Evolutionary conservation across 2,797 vertebrate species (phyloP).

Genomic region (Rhyacichthys aspro): DNA sequence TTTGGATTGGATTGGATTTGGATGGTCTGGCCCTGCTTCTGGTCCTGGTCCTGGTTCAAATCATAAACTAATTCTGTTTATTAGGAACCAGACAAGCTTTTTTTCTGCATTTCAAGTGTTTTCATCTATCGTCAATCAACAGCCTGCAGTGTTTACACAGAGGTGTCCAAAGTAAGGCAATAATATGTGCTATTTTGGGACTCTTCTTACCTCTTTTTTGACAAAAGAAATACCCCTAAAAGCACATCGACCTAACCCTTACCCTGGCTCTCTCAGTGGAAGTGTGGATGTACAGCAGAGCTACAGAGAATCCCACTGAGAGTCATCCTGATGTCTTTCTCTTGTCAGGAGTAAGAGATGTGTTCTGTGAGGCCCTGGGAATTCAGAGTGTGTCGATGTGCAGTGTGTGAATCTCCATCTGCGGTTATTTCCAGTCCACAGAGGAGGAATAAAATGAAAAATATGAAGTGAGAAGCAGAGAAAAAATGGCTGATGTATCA

Average conservation of each 20-base stretch:
- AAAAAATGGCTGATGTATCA: slow-evolving; percentile 49
- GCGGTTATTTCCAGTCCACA: slow-evolving; percentile 53
- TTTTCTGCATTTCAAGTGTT: too few relatives aligned
- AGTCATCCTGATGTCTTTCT: slow-evolving; percentile 48
- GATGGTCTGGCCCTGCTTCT: too few relatives aligned
- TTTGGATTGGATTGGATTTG: too few relatives aligned
- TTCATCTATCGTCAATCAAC: slow-evolving; percentile 19
- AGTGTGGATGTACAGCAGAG: not conserved
- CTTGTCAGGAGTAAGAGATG: slow-evolving; percentile 43
- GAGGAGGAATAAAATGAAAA: slow-evolving; percentile 45
- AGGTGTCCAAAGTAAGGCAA: too few relatives aligned
- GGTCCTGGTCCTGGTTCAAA: too few relatives aligned
- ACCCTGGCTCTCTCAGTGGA: too few relatives aligned
- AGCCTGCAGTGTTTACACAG: not conserved
- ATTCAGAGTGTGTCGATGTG: slow-evolving; percentile 40
- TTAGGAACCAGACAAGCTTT: too few relatives aligned
- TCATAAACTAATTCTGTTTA: too few relatives aligned
- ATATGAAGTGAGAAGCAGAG: slow-evolving; percentile 47
- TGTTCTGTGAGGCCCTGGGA: slow-evolving; percentile 34
- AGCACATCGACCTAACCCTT: too few relatives aligned
- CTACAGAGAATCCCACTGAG: slow-evolving; percentile 36
- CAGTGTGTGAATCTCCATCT: slow-evolving; percentile 50
- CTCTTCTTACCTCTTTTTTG: too few relatives aligned
- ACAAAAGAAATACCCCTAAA: too few relatives aligned
- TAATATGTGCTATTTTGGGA: too few relatives aligned